Conservation (phyloP, 2,888 invertebrate genomes). For the Hypselothyrea guttata region DNA sequence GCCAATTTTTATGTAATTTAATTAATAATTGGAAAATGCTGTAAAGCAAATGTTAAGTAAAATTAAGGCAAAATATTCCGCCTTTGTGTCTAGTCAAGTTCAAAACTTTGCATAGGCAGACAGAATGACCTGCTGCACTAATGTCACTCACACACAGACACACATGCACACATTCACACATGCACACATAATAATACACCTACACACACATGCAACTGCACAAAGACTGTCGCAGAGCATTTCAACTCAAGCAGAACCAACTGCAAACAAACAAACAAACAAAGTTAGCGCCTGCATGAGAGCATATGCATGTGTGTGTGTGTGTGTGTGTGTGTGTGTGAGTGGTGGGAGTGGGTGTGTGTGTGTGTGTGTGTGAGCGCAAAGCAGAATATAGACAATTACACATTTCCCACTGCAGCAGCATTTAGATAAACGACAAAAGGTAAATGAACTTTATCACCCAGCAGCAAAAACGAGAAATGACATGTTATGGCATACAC, state of each 20-base stretch:
- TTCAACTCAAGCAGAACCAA: constrained; percentile 62
- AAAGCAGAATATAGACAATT: constrained; percentile 71
- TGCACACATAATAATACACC: not conserved
- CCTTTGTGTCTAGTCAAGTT: constrained; percentile 58
- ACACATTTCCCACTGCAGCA: constrained; percentile 65
- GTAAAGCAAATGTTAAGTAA: not conserved
- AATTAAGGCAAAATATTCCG: constrained; percentile 21
- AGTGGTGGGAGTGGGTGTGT: constrained; percentile 20
- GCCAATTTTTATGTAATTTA: no score
- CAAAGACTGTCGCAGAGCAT: constrained; percentile 32
- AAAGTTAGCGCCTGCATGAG: constrained; percentile 46
- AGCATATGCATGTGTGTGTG: constrained; percentile 4
- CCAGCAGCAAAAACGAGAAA: constrained; percentile 56
- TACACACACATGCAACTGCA: not conserved
- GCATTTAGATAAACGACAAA: constrained; percentile 71
- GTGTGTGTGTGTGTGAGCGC: constrained; percentile 32
- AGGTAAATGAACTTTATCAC: constrained; percentile 74
- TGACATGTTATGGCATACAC: constrained; percentile 46
- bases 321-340: constrained; percentile 4
- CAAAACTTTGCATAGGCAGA: constrained; percentile 33
- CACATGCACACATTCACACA: not conserved
- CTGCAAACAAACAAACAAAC: constrained; percentile 57
- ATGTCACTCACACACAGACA: constrained; percentile 43
- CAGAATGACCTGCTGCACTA: constrained; percentile 61
- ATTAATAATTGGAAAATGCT: not conserved